A percentile compares a stretch with the other conserved stretches of the same genome.
Conservation (phyloP, 2,113 vertebrate species). For the Ornithorhynchus anatinus region DNA sequence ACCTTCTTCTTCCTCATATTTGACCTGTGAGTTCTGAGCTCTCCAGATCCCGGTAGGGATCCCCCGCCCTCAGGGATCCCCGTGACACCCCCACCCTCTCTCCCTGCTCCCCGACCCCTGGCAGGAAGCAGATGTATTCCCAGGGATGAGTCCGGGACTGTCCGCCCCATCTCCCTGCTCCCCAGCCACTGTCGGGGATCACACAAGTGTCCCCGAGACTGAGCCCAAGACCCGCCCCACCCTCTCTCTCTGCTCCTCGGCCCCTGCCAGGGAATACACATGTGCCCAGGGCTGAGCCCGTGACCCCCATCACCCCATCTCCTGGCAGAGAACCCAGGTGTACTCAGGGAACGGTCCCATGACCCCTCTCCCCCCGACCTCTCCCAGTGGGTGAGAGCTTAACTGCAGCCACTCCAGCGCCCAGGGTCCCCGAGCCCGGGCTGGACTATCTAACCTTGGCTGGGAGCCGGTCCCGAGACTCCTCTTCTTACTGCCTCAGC, state of each 20-base stretch:
- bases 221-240: background rate
- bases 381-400: too few relatives aligned
- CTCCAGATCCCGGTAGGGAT: background rate
- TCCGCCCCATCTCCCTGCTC: background rate
- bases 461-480: too few relatives aligned
- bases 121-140: background rate
- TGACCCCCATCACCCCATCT: too few relatives aligned
- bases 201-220: background rate
- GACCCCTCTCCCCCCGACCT: background rate
- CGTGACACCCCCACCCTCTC: background rate
- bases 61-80: too few relatives aligned
- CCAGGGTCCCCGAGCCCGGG: too few relatives aligned
- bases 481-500: too few relatives aligned
- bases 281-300: too few relatives aligned
- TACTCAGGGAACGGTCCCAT: too few relatives aligned
- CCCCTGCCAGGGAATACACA: background rate
- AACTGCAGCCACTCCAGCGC: too few relatives aligned
- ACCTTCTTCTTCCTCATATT: slow-evolving; percentile 97
- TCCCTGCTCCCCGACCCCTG: background rate
- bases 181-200: background rate
- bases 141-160: too few relatives aligned
- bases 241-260: background rate
- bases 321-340: too few relatives aligned
- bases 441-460: too few relatives aligned
- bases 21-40: slow-evolving; percentile 88